Conservation (phyloP, 2,113 vertebrate genomes). For the Rattus norvegicus region DNA sequence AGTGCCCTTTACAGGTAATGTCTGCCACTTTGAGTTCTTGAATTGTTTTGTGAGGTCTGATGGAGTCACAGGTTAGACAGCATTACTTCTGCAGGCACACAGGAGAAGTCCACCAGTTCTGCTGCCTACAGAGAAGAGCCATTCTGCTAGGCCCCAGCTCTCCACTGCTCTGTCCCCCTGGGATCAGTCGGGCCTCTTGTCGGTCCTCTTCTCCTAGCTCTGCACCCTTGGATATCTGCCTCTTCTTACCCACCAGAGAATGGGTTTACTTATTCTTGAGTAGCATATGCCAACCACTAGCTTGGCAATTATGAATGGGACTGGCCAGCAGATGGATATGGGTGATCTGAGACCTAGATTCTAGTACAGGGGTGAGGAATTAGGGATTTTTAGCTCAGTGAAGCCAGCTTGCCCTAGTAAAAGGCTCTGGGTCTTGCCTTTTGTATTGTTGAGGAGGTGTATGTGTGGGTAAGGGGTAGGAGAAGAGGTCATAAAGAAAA, state of each 20-base stretch:
- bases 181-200: neutral
- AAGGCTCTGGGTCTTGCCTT: neutral
- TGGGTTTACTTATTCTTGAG: neutral
- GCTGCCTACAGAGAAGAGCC: neutral
- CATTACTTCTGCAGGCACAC: neutral
- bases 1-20: neutral
- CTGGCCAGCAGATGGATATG: neutral
- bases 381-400: neutral
- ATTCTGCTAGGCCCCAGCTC: neutral
- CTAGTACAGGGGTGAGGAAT: neutral
- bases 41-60: conserved; percentile 32
- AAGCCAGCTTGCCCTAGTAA: neutral
- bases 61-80: neutral
- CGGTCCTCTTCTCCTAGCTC: neutral
- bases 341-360: neutral
- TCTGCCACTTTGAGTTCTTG: neutral
- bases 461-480: no score
- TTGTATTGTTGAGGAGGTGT: neutral
- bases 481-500: neutral
- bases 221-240: neutral
- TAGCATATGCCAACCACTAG: neutral
- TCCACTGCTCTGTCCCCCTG: neutral
- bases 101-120: neutral
- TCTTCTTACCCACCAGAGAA: neutral
- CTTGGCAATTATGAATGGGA: neutral